Evolutionary conservation across 2,113 vertebrate species (phyloP).

Genomic region (Aphelocoma coerulescens): DNA sequence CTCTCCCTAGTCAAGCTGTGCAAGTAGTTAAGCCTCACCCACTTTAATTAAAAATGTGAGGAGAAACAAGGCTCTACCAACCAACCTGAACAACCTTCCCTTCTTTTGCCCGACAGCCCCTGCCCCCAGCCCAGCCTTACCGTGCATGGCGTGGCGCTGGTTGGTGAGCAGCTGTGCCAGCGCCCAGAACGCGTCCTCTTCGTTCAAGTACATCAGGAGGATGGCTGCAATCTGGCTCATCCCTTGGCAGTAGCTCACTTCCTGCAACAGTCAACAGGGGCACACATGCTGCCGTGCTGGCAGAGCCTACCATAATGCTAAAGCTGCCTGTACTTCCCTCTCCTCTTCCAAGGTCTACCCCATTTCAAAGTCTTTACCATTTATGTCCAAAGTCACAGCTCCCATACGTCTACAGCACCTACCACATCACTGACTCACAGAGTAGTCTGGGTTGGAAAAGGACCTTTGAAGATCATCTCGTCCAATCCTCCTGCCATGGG

Average conservation of each 20-base stretch:
- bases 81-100: neutral
- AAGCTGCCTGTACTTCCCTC: neutral
- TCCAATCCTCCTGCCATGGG: neutral
- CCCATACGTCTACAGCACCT: neutral
- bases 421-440: neutral
- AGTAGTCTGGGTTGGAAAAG: neutral
- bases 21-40: neutral
- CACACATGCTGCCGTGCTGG: neutral
- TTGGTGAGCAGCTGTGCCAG: slow-evolving; percentile 85
- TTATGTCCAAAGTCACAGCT: neutral
- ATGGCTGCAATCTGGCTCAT: slow-evolving; percentile 90
- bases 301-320: neutral
- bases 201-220: slow-evolving; percentile 87
- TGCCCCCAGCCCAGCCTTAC: slow-evolving; percentile 47
- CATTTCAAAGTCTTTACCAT: neutral
- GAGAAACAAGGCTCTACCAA: neutral
- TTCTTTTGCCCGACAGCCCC: neutral
- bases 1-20: fast-evolving
- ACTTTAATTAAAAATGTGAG: neutral
- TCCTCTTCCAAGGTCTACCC: neutral
- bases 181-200: slow-evolving; percentile 91
- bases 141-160: slow-evolving; percentile 84
- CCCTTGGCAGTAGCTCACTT: slow-evolving; percentile 92
- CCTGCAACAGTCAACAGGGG: slow-evolving; percentile 68
- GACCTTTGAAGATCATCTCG: neutral